Percentiles rank a stretch among this genome's conserved stretches.
Evolutionary conservation across 2,888 invertebrate species (phyloP).

Genomic region (Lutraria lutraria): DNA sequence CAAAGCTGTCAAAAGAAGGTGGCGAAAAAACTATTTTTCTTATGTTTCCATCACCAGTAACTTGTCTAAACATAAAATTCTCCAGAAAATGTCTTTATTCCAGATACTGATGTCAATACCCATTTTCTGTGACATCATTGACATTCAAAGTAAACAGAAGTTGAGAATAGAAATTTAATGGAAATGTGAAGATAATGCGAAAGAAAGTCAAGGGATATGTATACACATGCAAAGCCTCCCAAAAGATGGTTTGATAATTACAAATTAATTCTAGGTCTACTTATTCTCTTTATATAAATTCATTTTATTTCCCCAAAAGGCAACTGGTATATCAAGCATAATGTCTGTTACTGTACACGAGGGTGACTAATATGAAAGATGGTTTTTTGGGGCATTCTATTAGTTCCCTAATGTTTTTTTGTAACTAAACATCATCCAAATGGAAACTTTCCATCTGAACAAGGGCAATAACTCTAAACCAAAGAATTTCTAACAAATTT

Average conservation of each 20-base stretch:
- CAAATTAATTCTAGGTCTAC: constrained; percentile 10
- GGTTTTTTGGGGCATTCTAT: no score
- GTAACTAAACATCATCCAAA: no score
- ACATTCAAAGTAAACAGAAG: not conserved
- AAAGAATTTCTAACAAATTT: no score
- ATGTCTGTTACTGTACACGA: not conserved
- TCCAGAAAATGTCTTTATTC: constrained; percentile 10
- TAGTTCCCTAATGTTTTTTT: no score
- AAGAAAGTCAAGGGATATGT: not conserved
- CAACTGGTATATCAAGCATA: not conserved
- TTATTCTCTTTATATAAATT: constrained; percentile 10
- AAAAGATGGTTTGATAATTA: not conserved
- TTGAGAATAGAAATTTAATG: constrained; percentile 1
- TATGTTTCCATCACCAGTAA: not conserved
- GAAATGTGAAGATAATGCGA: not conserved
- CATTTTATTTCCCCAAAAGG: not conserved
- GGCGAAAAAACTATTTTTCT: constrained; percentile 12
- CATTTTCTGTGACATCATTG: constrained; percentile 7
- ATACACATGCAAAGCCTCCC: not conserved
- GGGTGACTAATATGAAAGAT: not conserved
- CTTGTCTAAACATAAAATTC: constrained; percentile 21
- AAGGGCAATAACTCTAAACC: no score
- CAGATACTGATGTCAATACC: not conserved
- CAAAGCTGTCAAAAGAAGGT: constrained; percentile 20
- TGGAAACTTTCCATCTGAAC: no score